Evolutionary conservation across 2,888 invertebrate genomes (phyloP).

Genomic region (Sialis lutaria): DNA sequence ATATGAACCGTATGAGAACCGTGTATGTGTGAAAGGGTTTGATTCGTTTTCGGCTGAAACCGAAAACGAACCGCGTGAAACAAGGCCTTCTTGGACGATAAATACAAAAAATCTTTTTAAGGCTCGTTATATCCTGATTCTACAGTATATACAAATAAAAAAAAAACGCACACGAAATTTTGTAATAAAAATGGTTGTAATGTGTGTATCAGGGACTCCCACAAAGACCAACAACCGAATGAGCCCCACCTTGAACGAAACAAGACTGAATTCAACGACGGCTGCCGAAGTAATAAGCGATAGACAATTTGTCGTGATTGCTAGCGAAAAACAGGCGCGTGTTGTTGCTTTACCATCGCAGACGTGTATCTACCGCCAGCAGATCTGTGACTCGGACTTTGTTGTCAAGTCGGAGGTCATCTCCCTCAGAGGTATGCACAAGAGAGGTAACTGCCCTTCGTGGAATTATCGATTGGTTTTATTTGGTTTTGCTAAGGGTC

Average conservation of each 20-base stretch:
- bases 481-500: neutral
- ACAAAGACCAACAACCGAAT: conserved; percentile 53
- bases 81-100: too few species aligned
- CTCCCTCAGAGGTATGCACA: conserved; percentile 61
- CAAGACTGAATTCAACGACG: conserved; percentile 21
- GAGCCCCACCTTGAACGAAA: conserved; percentile 52
- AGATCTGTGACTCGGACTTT: conserved; percentile 82
- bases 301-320: conserved; percentile 82
- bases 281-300: conserved; percentile 41
- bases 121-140: too few species aligned
- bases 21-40: too few species aligned
- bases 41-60: too few species aligned
- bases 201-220: conserved; percentile 31
- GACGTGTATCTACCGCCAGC: conserved; percentile 84
- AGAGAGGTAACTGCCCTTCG: neutral
- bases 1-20: too few species aligned
- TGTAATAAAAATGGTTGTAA: too few species aligned
- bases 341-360: conserved; percentile 90
- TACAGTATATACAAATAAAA: too few species aligned
- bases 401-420: conserved; percentile 89
- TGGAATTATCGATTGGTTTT: neutral
- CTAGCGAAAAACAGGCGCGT: conserved; percentile 88
- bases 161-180: too few species aligned
- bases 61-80: too few species aligned
- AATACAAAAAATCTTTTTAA: too few species aligned